Conservation (phyloP, 92 coral and sea anemone species). For the Pocillopora meandrina region DNA sequence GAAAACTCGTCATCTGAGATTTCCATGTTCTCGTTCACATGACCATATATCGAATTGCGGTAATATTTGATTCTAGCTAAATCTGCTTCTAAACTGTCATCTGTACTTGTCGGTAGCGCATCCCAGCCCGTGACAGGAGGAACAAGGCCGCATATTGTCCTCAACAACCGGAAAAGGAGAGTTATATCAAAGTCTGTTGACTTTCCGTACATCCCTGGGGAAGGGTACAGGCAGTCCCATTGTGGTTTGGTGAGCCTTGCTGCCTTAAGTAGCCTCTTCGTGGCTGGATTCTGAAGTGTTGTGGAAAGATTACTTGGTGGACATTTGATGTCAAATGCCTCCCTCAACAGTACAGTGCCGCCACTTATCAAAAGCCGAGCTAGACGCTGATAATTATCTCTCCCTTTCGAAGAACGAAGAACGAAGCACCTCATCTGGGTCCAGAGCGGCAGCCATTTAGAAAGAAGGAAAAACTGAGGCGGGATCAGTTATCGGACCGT, state of each 20-base stretch:
- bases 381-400: background rate
- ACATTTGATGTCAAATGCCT: background rate
- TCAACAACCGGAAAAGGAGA: background rate
- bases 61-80: background rate
- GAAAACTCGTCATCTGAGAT: background rate
- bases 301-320: background rate
- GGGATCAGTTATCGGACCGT: too few species aligned
- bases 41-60: background rate
- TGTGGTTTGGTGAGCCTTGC: conserved; percentile 4
- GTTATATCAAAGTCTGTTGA: background rate
- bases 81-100: background rate
- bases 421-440: background rate
- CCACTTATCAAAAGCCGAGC: background rate
- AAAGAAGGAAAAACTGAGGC: too few species aligned
- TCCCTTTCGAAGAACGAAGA: background rate
- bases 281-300: background rate
- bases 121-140: background rate
- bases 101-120: background rate
- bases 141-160: background rate
- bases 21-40: background rate
- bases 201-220: background rate
- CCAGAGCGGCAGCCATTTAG: background rate
- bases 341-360: background rate
- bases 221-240: background rate
- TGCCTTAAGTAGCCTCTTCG: background rate